These are phyloP conservation scores for Callimorpha dominula DNA, from an alignment of 2,888 invertebrate species.

Conservation along the genomic window DNA sequence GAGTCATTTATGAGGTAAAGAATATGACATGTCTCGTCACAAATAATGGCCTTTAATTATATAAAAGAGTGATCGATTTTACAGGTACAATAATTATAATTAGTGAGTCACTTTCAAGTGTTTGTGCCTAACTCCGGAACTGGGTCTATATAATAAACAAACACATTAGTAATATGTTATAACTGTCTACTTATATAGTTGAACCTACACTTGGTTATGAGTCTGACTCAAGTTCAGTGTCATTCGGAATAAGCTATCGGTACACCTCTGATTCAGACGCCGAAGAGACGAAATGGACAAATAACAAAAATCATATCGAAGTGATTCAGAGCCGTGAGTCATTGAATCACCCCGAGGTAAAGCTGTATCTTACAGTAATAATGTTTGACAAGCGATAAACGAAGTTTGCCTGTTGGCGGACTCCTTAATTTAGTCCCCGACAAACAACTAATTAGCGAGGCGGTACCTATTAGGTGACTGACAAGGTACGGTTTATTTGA, in stretches of 20 bases:
- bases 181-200: too few species aligned
- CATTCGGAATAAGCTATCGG: constrained; percentile 28
- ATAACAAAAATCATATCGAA: constrained; percentile 51
- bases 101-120: constrained; percentile 8
- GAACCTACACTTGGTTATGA: constrained; percentile 23
- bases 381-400: constrained; percentile 66
- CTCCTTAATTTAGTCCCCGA: constrained; percentile 59
- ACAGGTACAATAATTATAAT: neutral
- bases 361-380: constrained; percentile 42
- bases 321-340: constrained; percentile 61
- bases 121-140: neutral
- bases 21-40: neutral
- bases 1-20: too few species aligned
- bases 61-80: neutral
- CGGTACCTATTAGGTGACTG: constrained; percentile 45
- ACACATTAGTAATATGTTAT: constrained; percentile 20
- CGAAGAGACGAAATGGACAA: constrained; percentile 59
- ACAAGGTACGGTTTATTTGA: constrained; percentile 43
- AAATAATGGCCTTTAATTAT: neutral
- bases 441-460: constrained; percentile 75
- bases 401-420: constrained; percentile 54
- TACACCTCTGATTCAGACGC: constrained; percentile 54
- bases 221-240: constrained; percentile 38
- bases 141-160: constrained; percentile 15
- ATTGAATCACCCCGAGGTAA: constrained; percentile 32